Evolutionary conservation across 2,797 vertebrate genomes (phyloP).

Genomic region (Syngnathus rostellatus): DNA sequence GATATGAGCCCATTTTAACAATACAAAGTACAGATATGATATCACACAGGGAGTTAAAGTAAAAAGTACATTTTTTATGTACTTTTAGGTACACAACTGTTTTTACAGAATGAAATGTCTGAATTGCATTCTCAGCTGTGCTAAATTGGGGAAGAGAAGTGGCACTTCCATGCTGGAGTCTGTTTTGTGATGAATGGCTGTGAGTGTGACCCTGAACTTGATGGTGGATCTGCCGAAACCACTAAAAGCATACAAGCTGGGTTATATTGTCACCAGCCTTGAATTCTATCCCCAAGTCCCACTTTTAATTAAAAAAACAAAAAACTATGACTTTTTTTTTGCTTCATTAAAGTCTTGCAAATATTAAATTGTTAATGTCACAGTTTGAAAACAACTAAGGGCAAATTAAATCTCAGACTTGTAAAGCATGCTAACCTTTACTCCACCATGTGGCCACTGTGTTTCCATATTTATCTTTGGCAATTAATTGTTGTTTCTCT

Average conservation of each 20-base stretch:
- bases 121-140: neutral
- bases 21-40: neutral
- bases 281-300: neutral
- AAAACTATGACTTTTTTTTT: neutral
- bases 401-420: too few relatives aligned
- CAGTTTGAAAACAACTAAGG: neutral
- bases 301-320: neutral
- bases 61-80: neutral
- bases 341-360: neutral
- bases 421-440: too few relatives aligned
- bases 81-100: neutral
- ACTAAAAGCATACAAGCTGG: conserved; percentile 1
- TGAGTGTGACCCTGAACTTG: conserved; percentile 46
- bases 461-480: too few relatives aligned
- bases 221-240: conserved; percentile 29
- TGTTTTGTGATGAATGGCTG: conserved; percentile 40
- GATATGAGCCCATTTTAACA: neutral
- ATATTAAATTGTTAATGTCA: neutral
- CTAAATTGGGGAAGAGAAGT: conserved; percentile 6
- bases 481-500: too few relatives aligned
- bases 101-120: neutral
- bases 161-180: conserved; percentile 13
- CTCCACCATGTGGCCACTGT: too few relatives aligned
- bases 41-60: neutral
- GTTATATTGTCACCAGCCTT: neutral